Evolutionary conservation across 1,140 invertebrate genomes (phyloP), one percentile per base, ranked within the genome.

Genomic region (Drosophila pallidifrons): DNA sequence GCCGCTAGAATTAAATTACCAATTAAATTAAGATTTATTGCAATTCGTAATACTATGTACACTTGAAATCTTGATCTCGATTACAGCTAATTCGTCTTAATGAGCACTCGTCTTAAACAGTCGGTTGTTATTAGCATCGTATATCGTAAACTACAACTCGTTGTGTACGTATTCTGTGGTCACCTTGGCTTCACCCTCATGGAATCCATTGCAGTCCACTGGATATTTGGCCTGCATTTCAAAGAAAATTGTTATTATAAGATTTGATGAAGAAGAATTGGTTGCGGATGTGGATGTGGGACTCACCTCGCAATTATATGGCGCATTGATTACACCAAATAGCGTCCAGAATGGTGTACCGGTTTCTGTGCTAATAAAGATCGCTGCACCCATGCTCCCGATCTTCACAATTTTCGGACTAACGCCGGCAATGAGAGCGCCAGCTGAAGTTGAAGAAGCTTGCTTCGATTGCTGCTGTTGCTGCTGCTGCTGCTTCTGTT

Each of bases 151-250:
- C 78, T 94, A 96, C 75, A 96, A 93, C 93, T 97, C 96, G 89
- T 94, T 97, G 91, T 97, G 96, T 78, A 95, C 94, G 63, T 95
- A 96, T 94, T 97, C 96, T 30, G 96, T 96, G 25, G 96, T 97
- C 13, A 96, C 96, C 94, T 95, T 95, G 20, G 96, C 92, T 92
- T 97, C 96, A 91, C 96, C 96, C 91, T 96, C 95, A 81, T 97
- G 96, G 93, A 96, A 97, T 1, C 94, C 94, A 28, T 94, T 94
- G 80, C 96, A 97, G 55, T 96, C 94, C 0, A 95, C 95, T 66
- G 95, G 95, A 87, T 95, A 96, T 79, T 95, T 95, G 0, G 92
- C 93, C 96, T 97, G 93, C 4, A n/a, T 67, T 58, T n/a, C 93
- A 25, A 25, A 85, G 25, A 59, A 46, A 15, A 47, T 49, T 16